phyloP scores from a whole-genome alignment of 2,888 invertebrate species.

The Ochropleura plecta region DNA sequence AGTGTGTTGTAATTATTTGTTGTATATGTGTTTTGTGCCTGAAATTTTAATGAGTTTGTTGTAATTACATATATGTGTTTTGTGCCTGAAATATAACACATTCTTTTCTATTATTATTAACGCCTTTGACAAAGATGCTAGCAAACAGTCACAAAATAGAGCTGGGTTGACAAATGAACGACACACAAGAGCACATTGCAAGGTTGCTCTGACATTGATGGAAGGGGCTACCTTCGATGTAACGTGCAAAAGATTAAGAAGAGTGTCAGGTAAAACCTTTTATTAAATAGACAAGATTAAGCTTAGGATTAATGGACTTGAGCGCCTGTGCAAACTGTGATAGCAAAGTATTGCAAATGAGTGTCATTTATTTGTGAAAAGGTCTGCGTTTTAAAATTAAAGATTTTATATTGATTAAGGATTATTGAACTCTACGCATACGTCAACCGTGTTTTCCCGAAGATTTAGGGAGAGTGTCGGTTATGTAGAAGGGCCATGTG shows the following conservation, averaged over 20 bases:
- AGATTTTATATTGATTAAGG: too few species aligned
- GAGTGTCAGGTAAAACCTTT: neutral
- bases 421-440: neutral
- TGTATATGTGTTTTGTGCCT: too few species aligned
- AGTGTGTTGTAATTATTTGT: too few species aligned
- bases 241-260: neutral
- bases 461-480: neutral
- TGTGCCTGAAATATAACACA: too few species aligned
- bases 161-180: slow-evolving; percentile 6
- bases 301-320: neutral
- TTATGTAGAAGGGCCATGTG: too few species aligned
- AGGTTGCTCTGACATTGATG: slow-evolving; percentile 14
- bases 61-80: too few species aligned
- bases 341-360: slow-evolving; percentile 15
- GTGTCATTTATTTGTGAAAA: neutral
- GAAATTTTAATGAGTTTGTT: too few species aligned
- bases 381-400: neutral
- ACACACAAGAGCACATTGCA: neutral
- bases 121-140: slow-evolving; percentile 14
- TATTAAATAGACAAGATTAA: neutral
- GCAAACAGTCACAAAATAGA: neutral
- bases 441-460: too few species aligned
- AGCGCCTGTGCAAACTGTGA: slow-evolving; percentile 11
- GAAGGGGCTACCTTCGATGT: neutral
- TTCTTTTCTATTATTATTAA: neutral